These are phyloP conservation scores for Sarcoramphus papa DNA, from an alignment of 2,797 vertebrate species.

Conservation along the genomic window DNA sequence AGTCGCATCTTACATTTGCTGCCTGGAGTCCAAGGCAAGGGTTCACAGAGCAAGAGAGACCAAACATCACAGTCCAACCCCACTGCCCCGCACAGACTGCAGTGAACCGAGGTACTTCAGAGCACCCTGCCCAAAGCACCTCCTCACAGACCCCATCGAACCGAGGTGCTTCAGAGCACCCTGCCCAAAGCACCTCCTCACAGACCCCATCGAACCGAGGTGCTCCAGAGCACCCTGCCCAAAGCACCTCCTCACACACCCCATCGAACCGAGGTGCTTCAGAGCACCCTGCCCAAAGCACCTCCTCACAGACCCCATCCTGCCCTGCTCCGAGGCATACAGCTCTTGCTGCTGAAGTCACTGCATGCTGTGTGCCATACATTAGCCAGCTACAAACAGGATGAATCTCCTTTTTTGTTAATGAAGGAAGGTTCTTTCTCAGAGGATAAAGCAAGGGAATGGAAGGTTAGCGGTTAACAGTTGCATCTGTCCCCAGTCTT, in stretches of 20 bases:
- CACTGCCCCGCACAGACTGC: neutral
- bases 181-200: too few relatives aligned
- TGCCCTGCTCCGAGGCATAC: neutral
- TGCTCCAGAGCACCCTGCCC: neutral
- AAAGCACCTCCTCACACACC: neutral
- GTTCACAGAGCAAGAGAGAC: neutral
- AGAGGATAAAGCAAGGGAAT: neutral
- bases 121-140: neutral
- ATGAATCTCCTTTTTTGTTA: neutral
- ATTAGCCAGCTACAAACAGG: neutral
- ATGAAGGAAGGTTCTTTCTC: neutral
- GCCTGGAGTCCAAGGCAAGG: neutral
- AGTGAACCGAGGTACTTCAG: neutral
- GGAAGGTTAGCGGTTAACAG: neutral
- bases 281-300: too few relatives aligned
- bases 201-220: neutral
- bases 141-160: neutral
- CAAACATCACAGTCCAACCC: neutral
- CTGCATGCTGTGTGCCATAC: rapidly evolving
- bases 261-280: neutral
- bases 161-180: too few relatives aligned
- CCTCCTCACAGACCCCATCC: neutral
- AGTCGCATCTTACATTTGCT: neutral
- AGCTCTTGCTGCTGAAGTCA: neutral
- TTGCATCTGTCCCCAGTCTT: neutral